Percentiles rank a stretch among this genome's conserved stretches.
These are phyloP conservation scores for Spizella passerina DNA, from an alignment of 2,797 vertebrate species.

Conservation along the genomic window DNA sequence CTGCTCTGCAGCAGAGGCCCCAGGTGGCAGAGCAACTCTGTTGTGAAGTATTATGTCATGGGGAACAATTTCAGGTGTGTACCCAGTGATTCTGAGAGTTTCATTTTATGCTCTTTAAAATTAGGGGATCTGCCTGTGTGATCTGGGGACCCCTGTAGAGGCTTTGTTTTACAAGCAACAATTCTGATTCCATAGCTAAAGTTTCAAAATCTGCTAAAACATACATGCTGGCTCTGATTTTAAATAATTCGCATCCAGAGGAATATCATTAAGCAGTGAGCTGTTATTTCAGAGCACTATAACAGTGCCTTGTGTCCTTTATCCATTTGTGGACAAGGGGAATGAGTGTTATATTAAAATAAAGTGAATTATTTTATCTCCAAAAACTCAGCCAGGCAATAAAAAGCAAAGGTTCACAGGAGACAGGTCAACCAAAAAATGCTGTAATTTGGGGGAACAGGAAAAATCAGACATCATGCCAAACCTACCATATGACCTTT, in stretches of 20 bases:
- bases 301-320: background rate
- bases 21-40: background rate
- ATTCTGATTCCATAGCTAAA: background rate
- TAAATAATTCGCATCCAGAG: background rate
- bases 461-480: background rate
- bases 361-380: background rate
- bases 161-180: background rate
- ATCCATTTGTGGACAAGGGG: background rate
- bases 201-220: background rate
- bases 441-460: background rate
- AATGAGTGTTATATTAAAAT: background rate
- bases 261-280: background rate
- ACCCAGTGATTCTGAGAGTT: background rate
- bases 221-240: background rate
- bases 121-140: background rate
- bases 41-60: background rate
- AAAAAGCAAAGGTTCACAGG: background rate
- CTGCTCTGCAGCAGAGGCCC: background rate
- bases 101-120: background rate
- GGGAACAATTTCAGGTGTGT: background rate
- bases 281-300: background rate
- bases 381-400: background rate
- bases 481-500: background rate
- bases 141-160: background rate
- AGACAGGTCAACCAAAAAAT: background rate